phyloP scores from a whole-genome alignment of 2,113 vertebrate genomes.

The Paracanthobrama guichenoti region DNA sequence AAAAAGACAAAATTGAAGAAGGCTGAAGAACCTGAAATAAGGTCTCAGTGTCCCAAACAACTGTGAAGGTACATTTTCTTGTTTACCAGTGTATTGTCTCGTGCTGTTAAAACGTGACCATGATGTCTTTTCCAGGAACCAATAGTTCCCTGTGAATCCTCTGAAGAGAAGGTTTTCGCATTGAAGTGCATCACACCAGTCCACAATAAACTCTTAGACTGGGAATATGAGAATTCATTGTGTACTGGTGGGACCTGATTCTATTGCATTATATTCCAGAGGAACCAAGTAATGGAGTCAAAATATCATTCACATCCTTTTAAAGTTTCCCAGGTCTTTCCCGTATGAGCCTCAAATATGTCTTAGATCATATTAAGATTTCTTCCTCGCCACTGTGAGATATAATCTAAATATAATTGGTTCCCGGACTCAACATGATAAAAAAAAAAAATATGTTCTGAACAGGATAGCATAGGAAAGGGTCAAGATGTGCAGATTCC shows the following conservation, averaged over 20 bases:
- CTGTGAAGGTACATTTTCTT: background rate
- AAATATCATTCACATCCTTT: conserved; percentile 30
- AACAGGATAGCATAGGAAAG: background rate
- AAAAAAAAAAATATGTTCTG: background rate
- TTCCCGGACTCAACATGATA: conserved; percentile 19
- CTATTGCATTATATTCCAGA: conserved; percentile 6
- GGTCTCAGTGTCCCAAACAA: background rate
- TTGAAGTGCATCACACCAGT: conserved; percentile 13
- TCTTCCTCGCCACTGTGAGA: background rate
- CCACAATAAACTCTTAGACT: conserved; percentile 8
- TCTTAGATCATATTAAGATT: conserved; percentile 31
- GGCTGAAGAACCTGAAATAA: background rate
- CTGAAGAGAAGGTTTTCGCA: background rate
- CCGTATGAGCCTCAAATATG: conserved; percentile 12
- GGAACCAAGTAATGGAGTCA: conserved; percentile 22
- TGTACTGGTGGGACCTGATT: background rate
- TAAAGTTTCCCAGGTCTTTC: conserved; percentile 22
- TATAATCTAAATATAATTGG: conserved; percentile 38
- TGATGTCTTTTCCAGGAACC: background rate
- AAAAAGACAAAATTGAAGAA: too few species aligned
- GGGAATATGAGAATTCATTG: conserved; percentile 8
- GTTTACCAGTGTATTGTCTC: background rate
- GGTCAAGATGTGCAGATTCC: conserved; percentile 20
- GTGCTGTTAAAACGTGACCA: background rate
- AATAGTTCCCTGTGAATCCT: background rate